These are phyloP conservation scores for Drosophila mettleri DNA, from an alignment of 2,888 invertebrate genomes.

Conservation along the genomic window DNA sequence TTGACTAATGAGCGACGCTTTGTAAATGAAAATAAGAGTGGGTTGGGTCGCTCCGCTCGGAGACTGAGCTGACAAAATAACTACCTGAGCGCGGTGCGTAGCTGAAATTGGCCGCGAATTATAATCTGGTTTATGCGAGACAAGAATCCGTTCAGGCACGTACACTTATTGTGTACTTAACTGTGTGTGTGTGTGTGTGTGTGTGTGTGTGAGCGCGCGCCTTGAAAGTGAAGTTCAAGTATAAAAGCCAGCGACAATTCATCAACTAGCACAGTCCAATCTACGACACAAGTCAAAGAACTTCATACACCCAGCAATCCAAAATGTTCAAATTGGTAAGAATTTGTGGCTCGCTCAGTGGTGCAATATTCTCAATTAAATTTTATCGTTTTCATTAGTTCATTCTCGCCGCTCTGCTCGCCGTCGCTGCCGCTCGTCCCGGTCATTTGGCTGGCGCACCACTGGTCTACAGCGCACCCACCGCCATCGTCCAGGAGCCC, in stretches of 20 bases:
- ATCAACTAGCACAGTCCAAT: slow-evolving; percentile 60
- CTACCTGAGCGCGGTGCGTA: slow-evolving; percentile 37
- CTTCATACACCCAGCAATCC: slow-evolving; percentile 43
- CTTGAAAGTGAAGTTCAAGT: slow-evolving; percentile 73
- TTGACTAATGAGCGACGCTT: slow-evolving; percentile 60
- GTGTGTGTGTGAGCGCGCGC: slow-evolving; percentile 24
- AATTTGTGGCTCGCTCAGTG: slow-evolving; percentile 9
- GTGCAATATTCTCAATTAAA: background rate
- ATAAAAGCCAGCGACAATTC: slow-evolving; percentile 75
- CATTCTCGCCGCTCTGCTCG: slow-evolving; percentile 82
- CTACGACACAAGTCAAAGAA: slow-evolving; percentile 81
- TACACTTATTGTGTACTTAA: slow-evolving; percentile 64
- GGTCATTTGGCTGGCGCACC: slow-evolving; percentile 68
- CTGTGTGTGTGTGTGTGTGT: slow-evolving; percentile 26
- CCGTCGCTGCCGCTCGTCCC: slow-evolving; percentile 83
- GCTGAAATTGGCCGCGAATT: slow-evolving; percentile 67
- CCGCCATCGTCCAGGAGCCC: slow-evolving; percentile 75
- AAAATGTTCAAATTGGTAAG: slow-evolving; percentile 85
- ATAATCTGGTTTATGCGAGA: slow-evolving; percentile 72
- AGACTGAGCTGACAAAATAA: slow-evolving; percentile 13
- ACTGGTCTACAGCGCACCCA: slow-evolving; percentile 67
- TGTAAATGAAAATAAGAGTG: slow-evolving; percentile 76
- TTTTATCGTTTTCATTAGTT: slow-evolving; percentile 28
- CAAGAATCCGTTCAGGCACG: slow-evolving; percentile 74
- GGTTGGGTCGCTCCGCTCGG: slow-evolving; percentile 35